Percentiles rank a stretch among this genome's conserved stretches.
These are phyloP conservation scores for Ryuthela nishihirai DNA, from an alignment of 2,888 invertebrate genomes.

Conservation along the genomic window DNA sequence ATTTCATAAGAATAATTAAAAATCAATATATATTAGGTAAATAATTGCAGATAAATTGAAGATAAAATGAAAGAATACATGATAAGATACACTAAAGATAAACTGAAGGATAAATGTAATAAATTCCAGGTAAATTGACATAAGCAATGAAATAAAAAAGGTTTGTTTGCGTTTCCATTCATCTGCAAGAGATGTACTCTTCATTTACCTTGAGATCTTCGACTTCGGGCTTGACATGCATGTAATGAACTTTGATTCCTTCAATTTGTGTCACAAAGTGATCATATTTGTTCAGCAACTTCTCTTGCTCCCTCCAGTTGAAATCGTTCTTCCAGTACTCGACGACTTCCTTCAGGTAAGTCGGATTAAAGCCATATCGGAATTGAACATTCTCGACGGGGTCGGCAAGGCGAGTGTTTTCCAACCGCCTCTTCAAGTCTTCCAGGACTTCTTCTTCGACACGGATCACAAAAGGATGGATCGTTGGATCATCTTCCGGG, in stretches of 20 bases:
- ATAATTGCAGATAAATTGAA: no score
- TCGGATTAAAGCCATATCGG: slow-evolving; percentile 59
- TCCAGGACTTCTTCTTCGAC: slow-evolving; percentile 4
- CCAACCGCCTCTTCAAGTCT: slow-evolving; percentile 3
- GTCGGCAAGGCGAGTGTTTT: not conserved
- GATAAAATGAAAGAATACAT: no score
- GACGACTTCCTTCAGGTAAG: slow-evolving; percentile 63
- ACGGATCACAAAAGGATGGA: slow-evolving; percentile 7
- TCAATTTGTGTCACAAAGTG: slow-evolving; percentile 74
- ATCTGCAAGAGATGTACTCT: no score
- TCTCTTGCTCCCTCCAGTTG: slow-evolving; percentile 66
- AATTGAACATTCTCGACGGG: slow-evolving; percentile 4
- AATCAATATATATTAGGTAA: no score
- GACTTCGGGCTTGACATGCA: slow-evolving; percentile 61
- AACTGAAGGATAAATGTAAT: no score
- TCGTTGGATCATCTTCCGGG: not conserved
- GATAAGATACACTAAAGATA: no score
- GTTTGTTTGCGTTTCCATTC: no score
- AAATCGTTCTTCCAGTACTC: slow-evolving; percentile 75
- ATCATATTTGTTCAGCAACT: slow-evolving; percentile 65
- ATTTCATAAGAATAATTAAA: no score
- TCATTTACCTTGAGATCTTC: slow-evolving; percentile 43
- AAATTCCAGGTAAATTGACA: no score
- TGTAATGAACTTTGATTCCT: slow-evolving; percentile 64
- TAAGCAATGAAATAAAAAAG: no score